These are phyloP conservation scores for Papio anubis DNA, from an alignment of 2,113 vertebrate genomes.

Conservation along the genomic window DNA sequence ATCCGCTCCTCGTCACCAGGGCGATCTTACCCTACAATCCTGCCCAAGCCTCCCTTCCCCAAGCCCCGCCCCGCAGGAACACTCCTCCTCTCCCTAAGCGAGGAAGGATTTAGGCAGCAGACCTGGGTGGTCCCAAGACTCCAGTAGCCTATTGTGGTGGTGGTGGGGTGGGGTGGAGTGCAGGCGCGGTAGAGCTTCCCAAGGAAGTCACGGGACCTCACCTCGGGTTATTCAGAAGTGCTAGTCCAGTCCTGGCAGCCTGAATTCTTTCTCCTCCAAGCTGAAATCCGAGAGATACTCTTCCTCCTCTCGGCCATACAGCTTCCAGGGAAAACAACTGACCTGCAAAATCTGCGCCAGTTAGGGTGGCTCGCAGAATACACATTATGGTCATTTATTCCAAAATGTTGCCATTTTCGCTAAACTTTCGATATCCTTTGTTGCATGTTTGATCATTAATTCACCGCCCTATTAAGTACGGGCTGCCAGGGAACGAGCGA, in stretches of 20 bases:
- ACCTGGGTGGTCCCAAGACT: background rate
- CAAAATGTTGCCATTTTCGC: background rate
- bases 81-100: background rate
- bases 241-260: background rate
- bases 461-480: background rate
- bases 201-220: background rate
- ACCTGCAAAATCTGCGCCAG: slow-evolving; percentile 42
- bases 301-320: background rate
- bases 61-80: background rate
- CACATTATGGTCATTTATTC: background rate
- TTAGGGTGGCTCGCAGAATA: background rate
- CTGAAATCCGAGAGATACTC: slow-evolving; percentile 67
- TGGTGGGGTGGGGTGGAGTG: too few relatives aligned
- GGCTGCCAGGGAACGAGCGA: background rate
- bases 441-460: background rate
- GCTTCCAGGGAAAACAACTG: slow-evolving; percentile 62
- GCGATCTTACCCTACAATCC: background rate
- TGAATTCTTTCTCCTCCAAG: slow-evolving; percentile 55
- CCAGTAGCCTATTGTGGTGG: background rate
- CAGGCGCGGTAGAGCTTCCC: background rate
- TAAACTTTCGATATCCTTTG: too few relatives aligned
- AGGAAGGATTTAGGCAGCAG: background rate
- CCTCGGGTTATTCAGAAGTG: background rate
- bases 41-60: background rate
- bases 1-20: rapidly evolving